These are phyloP conservation scores for Halocynthia roretzi DNA, from an alignment of 23 tunicate genomes.

Conservation along the genomic window DNA sequence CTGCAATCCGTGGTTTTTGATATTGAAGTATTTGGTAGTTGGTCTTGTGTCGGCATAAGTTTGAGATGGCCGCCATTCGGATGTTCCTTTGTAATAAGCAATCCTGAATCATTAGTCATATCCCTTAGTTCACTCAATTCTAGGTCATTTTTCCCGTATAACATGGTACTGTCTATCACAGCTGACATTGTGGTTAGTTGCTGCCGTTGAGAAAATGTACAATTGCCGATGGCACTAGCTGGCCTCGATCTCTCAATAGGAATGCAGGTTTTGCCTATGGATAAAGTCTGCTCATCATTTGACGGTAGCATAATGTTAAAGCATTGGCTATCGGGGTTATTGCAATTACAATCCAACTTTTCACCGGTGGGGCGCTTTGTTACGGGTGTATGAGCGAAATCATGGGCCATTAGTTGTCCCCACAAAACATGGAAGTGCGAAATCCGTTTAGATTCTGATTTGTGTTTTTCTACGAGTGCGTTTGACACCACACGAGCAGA, in stretches of 20 bases:
- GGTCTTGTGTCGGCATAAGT: constrained; percentile 28
- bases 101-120: constrained; percentile 24
- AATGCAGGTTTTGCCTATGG: constrained; percentile 55
- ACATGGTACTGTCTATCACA: constrained; percentile 57
- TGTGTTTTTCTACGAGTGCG: constrained; percentile 21
- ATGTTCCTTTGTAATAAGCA: background rate
- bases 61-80: background rate
- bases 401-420: constrained; percentile 83
- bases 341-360: constrained; percentile 58
- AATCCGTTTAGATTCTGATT: constrained; percentile 4
- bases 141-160: constrained; percentile 55
- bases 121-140: constrained; percentile 44
- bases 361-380: constrained; percentile 28
- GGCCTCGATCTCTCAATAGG: constrained; percentile 41
- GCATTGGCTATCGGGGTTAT: constrained; percentile 43
- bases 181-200: constrained; percentile 60
- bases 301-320: constrained; percentile 66
- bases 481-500: constrained; percentile 57
- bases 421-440: constrained; percentile 62
- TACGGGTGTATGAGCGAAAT: constrained; percentile 59
- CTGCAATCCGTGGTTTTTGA: constrained; percentile 49
- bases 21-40: constrained; percentile 21
- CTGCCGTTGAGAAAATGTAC: constrained; percentile 34
- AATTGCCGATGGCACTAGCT: constrained; percentile 24
- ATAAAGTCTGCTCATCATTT: constrained; percentile 35